Evolutionary conservation across 2,113 vertebrate species (phyloP).

Genomic region (Toxotes chatareus): DNA sequence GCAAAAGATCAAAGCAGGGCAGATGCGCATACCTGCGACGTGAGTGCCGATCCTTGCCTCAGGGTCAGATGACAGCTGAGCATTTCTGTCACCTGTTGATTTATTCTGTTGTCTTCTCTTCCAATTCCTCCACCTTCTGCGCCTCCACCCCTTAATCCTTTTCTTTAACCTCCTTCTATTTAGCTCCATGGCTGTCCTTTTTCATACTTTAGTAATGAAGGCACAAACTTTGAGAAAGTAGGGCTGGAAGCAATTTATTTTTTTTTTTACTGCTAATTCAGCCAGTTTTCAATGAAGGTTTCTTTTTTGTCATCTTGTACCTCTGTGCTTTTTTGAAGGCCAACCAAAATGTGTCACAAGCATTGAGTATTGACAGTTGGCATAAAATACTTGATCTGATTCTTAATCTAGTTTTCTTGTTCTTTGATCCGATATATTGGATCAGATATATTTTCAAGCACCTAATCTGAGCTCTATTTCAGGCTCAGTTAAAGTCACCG

Average conservation of each 20-base stretch:
- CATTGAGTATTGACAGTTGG: background rate
- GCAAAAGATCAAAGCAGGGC: constrained; percentile 83
- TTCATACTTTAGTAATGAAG: constrained; percentile 53
- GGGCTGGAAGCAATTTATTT: constrained; percentile 53
- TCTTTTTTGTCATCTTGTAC: background rate
- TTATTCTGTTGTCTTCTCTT: constrained; percentile 76
- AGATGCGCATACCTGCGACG: constrained; percentile 83
- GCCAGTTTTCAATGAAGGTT: constrained; percentile 1
- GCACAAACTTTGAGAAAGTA: constrained; percentile 19
- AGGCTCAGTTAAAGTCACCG: background rate
- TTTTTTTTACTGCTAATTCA: constrained; percentile 19
- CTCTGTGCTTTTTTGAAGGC: background rate
- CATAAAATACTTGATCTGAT: background rate
- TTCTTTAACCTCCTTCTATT: constrained; percentile 40
- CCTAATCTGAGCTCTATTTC: background rate
- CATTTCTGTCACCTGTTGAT: constrained; percentile 83
- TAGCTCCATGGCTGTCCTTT: constrained; percentile 22
- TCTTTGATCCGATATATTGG: constrained; percentile 19
- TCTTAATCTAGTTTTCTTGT: constrained; percentile 6
- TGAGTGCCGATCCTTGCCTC: constrained; percentile 79
- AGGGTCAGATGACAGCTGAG: constrained; percentile 84
- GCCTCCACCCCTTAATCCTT: constrained; percentile 39
- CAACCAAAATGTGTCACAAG: background rate
- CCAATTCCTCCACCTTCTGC: constrained; percentile 26
- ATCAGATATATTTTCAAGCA: background rate